A percentile compares a stretch with the other conserved stretches of the same genome.
Evolutionary conservation across 2,113 vertebrate genomes (phyloP).

Genomic region (Elephas maximus): DNA sequence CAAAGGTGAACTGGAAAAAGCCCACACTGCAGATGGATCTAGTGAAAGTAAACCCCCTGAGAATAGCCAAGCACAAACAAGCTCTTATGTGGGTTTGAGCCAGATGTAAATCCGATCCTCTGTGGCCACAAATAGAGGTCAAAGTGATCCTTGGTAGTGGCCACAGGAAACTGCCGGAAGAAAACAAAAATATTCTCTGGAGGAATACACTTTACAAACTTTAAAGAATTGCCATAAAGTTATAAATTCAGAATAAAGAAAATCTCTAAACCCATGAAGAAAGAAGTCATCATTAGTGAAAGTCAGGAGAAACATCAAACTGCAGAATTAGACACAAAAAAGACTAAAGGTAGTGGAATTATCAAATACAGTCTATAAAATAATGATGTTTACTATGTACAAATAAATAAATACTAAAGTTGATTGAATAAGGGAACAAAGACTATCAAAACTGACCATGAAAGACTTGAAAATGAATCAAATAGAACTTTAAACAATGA

Average conservation of each 20-base stretch:
- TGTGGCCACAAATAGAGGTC: not conserved
- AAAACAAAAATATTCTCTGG: slow-evolving; percentile 10
- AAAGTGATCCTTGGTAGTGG: not conserved
- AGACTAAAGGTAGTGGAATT: not conserved
- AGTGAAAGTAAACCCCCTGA: not conserved
- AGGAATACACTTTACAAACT: not conserved
- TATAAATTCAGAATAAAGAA: slow-evolving; percentile 49
- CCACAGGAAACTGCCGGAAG: slow-evolving; percentile 20
- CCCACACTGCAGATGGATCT: not conserved
- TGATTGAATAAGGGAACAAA: not conserved
- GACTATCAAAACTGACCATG: not conserved
- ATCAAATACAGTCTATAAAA: not conserved
- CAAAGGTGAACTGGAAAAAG: not conserved
- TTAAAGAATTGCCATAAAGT: slow-evolving; percentile 50
- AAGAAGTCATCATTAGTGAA: not conserved
- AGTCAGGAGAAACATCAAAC: not conserved
- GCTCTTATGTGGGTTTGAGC: not conserved
- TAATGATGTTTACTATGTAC: not conserved
- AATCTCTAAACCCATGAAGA: not conserved
- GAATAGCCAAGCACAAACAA: not conserved
- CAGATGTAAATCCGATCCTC: not conserved
- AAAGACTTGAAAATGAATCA: not conserved
- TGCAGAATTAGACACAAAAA: not conserved
- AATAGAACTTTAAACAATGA: not conserved
- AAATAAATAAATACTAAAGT: not conserved